Evolutionary conservation across 1,140 invertebrate species (phyloP), one percentile per base, ranked within the genome.

Genomic region (Araneus ventricosus): DNA sequence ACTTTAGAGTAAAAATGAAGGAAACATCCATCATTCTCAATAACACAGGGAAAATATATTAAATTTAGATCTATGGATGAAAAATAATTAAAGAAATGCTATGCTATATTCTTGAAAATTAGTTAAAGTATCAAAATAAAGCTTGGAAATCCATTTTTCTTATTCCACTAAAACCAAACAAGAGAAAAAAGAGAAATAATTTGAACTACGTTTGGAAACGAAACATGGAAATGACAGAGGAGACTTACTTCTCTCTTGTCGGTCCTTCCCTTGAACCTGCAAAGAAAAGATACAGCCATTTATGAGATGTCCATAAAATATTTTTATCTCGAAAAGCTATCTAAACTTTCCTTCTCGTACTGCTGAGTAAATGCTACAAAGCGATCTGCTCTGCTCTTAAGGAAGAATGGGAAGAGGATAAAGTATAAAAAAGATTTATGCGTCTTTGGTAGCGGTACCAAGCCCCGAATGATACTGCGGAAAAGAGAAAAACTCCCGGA

Each of bases 161-260:
- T 14, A 45, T 45, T 14, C 8, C 41, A 41, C 6, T 14, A 45
- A 10, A 45, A 45, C 10, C 10, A 45, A 45, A 45, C 10, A 4
- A 27, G 6, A 67, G 27, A 3, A 27, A 67, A 24, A 67, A 34
- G 10, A 41, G 22, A 37, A 41, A 34, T 79, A 20, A 37, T 79
- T 79, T 79, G 37, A 37, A 79, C 37, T 30, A 22, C 14, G 17
- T 30, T 22, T 80, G 20, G 75, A 80, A 37, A 34, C 10, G 30
- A 75, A 34, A 75, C 20, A 34, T 75, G 30, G 30, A 75, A 75
- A 90, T 57, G 67, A 80, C 39, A 80, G 34, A 22, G 4, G n/a
- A 37, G 37, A 93, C 92, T 93, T 93, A 93, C 92, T 93, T 93
- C 85, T 93, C 92, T 59, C 92, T 88, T 27, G 86, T 30, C 45